Percentiles rank a stretch among this genome's conserved stretches.
These are phyloP conservation scores for Machimus rusticus DNA, from an alignment of 2,888 invertebrate species.

Conservation along the genomic window DNA sequence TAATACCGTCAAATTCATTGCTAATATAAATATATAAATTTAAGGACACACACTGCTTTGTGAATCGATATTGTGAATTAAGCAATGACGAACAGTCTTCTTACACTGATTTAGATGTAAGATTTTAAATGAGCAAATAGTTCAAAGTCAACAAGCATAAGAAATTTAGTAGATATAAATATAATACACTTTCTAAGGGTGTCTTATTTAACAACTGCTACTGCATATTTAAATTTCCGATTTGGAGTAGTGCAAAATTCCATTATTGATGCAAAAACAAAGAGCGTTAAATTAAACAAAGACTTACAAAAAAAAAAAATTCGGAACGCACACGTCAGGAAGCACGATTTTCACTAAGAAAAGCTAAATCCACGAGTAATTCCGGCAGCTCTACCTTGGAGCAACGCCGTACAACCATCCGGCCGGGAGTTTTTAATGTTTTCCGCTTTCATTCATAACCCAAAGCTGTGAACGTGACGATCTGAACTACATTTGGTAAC, in stretches of 20 bases:
- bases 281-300: not conserved
- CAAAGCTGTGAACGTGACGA: not conserved
- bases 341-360: not conserved
- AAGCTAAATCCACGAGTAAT: not conserved
- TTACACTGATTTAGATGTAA: not conserved
- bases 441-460: not conserved
- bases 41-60: no score
- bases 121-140: not conserved
- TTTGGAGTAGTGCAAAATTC: not conserved
- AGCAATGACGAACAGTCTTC: not conserved
- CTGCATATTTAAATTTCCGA: not conserved
- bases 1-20: no score
- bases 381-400: not conserved
- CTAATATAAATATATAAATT: no score
- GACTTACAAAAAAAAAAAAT: not conserved
- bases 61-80: no score
- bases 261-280: not conserved
- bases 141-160: not conserved
- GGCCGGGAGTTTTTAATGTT: not conserved
- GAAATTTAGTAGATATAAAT: no score
- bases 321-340: not conserved
- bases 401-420: not conserved
- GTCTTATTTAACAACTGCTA: not conserved
- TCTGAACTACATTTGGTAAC: not conserved
- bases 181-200: no score